A percentile compares a stretch with the other conserved stretches of the same genome.
Evolutionary conservation across 35 echinoderm and acorn worm genomes (phyloP).

Genomic region (Heliocidaris erythrogramma): DNA sequence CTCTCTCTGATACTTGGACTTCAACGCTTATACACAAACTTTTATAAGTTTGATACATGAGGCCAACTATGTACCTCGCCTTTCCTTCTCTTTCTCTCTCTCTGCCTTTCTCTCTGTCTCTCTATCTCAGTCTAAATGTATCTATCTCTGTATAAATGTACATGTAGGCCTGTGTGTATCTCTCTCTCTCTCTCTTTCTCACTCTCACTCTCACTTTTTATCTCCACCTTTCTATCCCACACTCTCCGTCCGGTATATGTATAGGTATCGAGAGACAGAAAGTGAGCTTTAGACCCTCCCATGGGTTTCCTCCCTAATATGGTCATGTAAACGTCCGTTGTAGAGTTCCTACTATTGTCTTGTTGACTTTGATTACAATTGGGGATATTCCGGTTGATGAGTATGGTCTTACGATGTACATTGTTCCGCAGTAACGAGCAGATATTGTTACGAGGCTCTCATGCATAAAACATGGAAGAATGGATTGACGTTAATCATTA

Average conservation of each 20-base stretch:
- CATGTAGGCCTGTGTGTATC: too few species aligned
- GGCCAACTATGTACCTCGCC: too few species aligned
- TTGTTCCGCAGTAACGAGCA: neutral
- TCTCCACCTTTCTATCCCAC: neutral
- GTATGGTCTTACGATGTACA: neutral
- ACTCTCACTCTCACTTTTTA: neutral
- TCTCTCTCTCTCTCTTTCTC: neutral
- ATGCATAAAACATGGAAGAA: neutral
- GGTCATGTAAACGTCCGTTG: neutral
- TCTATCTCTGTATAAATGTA: too few species aligned
- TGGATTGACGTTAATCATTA: neutral
- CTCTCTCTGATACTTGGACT: neutral
- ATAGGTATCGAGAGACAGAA: neutral
- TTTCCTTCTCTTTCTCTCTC: too few species aligned
- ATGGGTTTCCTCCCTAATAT: neutral
- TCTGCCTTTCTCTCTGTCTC: too few species aligned
- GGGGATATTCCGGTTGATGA: neutral
- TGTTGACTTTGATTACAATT: slow-evolving; percentile 11
- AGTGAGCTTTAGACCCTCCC: neutral
- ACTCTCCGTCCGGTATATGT: neutral
- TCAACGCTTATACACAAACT: neutral
- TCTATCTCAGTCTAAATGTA: too few species aligned
- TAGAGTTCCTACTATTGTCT: neutral
- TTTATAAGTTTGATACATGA: neutral
- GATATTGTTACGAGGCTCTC: neutral